A percentile compares a stretch with the other conserved stretches of the same genome.
Evolutionary conservation across 2,888 invertebrate genomes (phyloP).

Genomic region (Stictocephala bisonia): DNA sequence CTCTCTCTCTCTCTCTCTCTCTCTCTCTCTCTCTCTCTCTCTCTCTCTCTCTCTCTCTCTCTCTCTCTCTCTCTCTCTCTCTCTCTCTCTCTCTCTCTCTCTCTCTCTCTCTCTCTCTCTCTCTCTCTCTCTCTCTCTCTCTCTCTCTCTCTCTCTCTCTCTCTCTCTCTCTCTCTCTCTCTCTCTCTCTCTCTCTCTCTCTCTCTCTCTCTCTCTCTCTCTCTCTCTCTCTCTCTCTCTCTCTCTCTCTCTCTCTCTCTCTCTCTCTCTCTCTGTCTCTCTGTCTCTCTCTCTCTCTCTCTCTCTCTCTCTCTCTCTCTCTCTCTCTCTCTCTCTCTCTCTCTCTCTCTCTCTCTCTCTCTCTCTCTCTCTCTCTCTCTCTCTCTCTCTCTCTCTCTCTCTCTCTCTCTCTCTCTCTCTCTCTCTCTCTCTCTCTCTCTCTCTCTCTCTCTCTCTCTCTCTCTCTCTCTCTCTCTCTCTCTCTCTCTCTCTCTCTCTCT

Average conservation of each 20-base stretch:
- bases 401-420: background rate
- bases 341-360: background rate
- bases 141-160: background rate
- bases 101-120: background rate
- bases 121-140: background rate
- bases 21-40: constrained; percentile 7
- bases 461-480: background rate
- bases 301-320: background rate
- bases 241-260: no score
- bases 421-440: background rate
- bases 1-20: constrained; percentile 40
- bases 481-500: background rate
- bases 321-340: background rate
- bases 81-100: background rate
- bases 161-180: background rate
- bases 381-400: background rate
- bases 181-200: background rate
- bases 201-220: background rate
- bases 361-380: background rate
- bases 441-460: background rate
- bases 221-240: background rate
- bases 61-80: background rate
- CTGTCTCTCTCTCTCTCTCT: background rate
- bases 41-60: background rate
- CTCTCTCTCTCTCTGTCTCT: background rate